Evolutionary conservation across 2,888 invertebrate species (phyloP), one percentile per base, ranked within the genome.

Genomic region (Resseliella maxima): DNA sequence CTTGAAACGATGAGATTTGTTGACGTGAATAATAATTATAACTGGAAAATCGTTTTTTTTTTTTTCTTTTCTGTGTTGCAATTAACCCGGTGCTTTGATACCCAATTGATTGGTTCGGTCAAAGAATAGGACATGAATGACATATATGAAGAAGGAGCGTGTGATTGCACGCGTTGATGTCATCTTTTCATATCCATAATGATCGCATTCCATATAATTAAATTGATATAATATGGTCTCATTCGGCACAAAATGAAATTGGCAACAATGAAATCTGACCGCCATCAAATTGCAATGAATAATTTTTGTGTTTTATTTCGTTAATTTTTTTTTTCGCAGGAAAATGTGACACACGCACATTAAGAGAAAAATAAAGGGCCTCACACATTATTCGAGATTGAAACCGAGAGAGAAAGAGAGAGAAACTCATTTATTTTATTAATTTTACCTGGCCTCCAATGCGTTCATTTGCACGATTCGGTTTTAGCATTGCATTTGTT

Each of bases 151-250:
- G 31, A 59, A 27, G 2, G 72, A 72, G 31, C 72, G 72, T 72
- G 72, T 72, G 72, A 31, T 15, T 72, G 72, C 72, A 72, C 72
- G 72, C 38, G 83, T 83, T 83, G 83, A 83, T 83, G 83, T 83
- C 83, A 83, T 83, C 83, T 24, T 38, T 5, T n/a, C 27, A 31
- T 18, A 31, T 72, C 72, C 18, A 83, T 83, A 38, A 83, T 83
- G 24, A 2, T 38, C 36, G 8, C 24, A 38, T 36, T 35, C 81
- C 83, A 38, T 83, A 83, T 83, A 83, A 83, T 83, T 83, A 83
- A 83, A 15, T 38, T 38, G 83, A 24, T 83, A 83, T 38, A 38
- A 83, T 83, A n/a, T 1, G 36, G 5, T 27, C 38, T 21, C 24
- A 12, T 5, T n/a, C 38, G 38, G 21, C 35, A 83, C 8, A 38